A percentile compares a stretch with the other conserved stretches of the same genome.
phyloP scores from a whole-genome alignment of 30 jellyfish, hydroid and myxozoan species.

The Turritopsis rubra region DNA sequence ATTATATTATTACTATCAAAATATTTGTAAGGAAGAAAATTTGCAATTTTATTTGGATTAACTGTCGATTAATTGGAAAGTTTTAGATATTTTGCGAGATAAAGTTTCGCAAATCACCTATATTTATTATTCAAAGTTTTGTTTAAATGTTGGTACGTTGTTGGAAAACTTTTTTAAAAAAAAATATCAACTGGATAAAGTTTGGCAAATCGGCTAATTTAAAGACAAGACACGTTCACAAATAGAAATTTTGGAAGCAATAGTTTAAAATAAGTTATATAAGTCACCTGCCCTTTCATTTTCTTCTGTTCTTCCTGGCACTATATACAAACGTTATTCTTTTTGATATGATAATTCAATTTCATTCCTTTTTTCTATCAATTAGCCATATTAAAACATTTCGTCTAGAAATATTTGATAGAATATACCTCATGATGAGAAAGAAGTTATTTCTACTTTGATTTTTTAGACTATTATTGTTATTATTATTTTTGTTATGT shows the following conservation, averaged over 20 bases:
- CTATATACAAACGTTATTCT: neutral
- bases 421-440: neutral
- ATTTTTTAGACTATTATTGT: too few relatives aligned
- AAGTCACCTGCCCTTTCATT: neutral
- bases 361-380: neutral
- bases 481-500: too few relatives aligned
- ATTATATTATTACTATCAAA: neutral
- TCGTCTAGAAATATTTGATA: neutral
- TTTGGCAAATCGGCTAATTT: too few relatives aligned
- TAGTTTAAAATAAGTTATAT: neutral
- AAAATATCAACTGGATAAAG: too few relatives aligned
- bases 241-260: neutral
- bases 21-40: neutral
- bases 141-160: too few relatives aligned
- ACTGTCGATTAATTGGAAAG: too few relatives aligned
- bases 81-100: too few relatives aligned
- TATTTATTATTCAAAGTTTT: too few relatives aligned
- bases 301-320: neutral
- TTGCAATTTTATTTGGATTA: too few relatives aligned
- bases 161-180: too few relatives aligned
- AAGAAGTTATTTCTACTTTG: neutral
- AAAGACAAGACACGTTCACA: too few relatives aligned
- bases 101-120: too few relatives aligned
- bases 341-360: neutral
- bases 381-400: neutral